phyloP scores from a whole-genome alignment of 2,888 invertebrate genomes.

The Gryllus longicercus region DNA sequence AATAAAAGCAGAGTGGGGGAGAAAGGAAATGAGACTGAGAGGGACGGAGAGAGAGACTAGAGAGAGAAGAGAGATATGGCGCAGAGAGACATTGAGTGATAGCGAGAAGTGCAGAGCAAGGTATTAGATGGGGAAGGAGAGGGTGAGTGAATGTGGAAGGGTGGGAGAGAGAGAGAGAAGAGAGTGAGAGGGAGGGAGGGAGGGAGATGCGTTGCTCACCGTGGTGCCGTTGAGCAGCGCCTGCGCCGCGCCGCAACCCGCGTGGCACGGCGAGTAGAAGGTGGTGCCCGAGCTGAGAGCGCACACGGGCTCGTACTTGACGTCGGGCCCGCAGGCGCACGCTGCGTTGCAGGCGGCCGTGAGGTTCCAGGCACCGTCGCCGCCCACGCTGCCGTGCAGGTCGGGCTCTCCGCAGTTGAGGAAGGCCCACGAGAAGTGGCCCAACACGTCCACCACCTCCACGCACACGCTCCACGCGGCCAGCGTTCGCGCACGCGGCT shows the following conservation, averaged over 20 bases:
- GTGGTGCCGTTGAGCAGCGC: constrained; percentile 34
- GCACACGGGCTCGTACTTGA: constrained; percentile 48
- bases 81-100: no score
- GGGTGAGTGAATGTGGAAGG: no score
- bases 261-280: constrained; percentile 53
- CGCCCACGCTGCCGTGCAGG: constrained; percentile 23
- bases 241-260: constrained; percentile 46
- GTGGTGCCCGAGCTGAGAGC: constrained; percentile 43
- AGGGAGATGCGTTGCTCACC: constrained; percentile 33
- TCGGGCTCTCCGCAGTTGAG: constrained; percentile 42
- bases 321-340: constrained; percentile 43
- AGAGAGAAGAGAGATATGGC: no score
- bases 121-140: no score
- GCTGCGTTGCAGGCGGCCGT: constrained; percentile 43
- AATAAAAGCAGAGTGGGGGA: no score
- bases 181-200: no score
- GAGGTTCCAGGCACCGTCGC: constrained; percentile 40
- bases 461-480: constrained; percentile 44
- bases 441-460: constrained; percentile 42
- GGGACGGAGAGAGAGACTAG: no score
- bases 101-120: no score
- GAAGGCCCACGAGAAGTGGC: constrained; percentile 42
- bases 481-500: constrained; percentile 42
- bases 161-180: no score
- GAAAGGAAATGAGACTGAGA: no score